Percentiles rank a stretch among this genome's conserved stretches.
Evolutionary conservation across 2,888 invertebrate species (phyloP).

Genomic region (Chorisops tibialis): DNA sequence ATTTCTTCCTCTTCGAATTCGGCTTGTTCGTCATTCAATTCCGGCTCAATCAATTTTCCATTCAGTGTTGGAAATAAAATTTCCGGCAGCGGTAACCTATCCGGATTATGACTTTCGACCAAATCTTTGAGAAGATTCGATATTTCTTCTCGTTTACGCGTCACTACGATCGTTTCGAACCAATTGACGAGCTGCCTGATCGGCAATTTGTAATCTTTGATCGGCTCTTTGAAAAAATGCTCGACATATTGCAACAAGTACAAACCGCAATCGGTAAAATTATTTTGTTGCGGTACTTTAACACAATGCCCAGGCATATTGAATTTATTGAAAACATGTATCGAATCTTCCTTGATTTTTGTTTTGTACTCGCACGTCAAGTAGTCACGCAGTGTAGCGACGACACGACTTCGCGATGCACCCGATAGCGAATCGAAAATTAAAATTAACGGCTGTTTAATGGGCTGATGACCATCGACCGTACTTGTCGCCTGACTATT

Average conservation of each 20-base stretch:
- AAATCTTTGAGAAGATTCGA: constrained; percentile 71
- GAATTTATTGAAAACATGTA: constrained; percentile 66
- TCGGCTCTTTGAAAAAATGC: constrained; percentile 86
- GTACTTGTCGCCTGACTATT: constrained; percentile 9
- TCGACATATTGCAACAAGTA: constrained; percentile 95
- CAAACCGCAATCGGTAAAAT: constrained; percentile 95
- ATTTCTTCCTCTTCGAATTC: constrained; percentile 58
- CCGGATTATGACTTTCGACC: constrained; percentile 70
- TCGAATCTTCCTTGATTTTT: constrained; percentile 61
- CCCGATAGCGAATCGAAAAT: constrained; percentile 91
- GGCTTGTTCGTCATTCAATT: constrained; percentile 56
- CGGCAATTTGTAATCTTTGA: constrained; percentile 76
- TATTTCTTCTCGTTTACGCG: constrained; percentile 82
- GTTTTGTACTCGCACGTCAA: constrained; percentile 80
- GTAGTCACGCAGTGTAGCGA: constrained; percentile 87
- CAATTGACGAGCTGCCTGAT: constrained; percentile 78
- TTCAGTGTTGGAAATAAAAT: constrained; percentile 74
- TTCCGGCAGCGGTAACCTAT: constrained; percentile 64
- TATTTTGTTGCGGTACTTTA: constrained; percentile 95
- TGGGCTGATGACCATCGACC: constrained; percentile 31
- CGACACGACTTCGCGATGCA: constrained; percentile 76
- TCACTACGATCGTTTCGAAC: constrained; percentile 83
- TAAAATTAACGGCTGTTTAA: constrained; percentile 74
- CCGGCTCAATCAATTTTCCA: constrained; percentile 62
- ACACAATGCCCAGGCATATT: constrained; percentile 83